Base-by-base conservation (phyloP, 2,113 vertebrate genomes). In the Pampusana beccarii region DNA sequence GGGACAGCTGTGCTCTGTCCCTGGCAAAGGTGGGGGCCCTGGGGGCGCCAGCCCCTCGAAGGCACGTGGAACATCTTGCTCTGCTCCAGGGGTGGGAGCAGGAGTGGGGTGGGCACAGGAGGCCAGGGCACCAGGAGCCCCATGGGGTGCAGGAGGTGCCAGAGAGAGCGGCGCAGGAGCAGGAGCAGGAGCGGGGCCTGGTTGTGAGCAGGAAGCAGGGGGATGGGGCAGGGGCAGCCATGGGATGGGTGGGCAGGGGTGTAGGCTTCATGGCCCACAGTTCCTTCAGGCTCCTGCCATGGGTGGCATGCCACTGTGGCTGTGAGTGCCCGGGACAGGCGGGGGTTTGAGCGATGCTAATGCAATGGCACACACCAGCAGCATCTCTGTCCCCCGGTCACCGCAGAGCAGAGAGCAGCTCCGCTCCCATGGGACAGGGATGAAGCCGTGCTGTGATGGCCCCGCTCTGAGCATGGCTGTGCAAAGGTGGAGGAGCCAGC, bases 21-120 rank as follows among this genome's bases (percentile, higher is more conserved):
- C 16, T n/a, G 58, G 53, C 23, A 44, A 48, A 25, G 48, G 26
- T 0, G 0, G 10, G 38, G 9, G 3, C 48, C 38, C 38, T 75
- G 28, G 9, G 7, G 9, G 10, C n/a, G 29, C 36, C 3, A 2
- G 33, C 5, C 26, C 20, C 28, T 80, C 11, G 6, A 46, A 66
- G 65, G 29, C 28, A 53, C 7, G 14, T 56, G 69, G 44, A 29
- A 34, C 16, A 34, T 10, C 29, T 80, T 56, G 60, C 58, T 86
- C 31, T 44, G 16, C 42, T 16, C 42, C 42, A 44, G 42, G 16
- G 42, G 42, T 12, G 77, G 61, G 57, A 75, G n/a, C 8, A 14
- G 57, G 50, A 53, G 20, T 3, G 14, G 20, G 36, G 38, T 1
- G 4, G 31, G 8, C 7, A 4, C 0, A 0, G 21, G 34, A 74